These are phyloP conservation scores for Bathynomus jamesi DNA, from an alignment of 1,140 invertebrate species.

Conservation along the genomic window DNA sequence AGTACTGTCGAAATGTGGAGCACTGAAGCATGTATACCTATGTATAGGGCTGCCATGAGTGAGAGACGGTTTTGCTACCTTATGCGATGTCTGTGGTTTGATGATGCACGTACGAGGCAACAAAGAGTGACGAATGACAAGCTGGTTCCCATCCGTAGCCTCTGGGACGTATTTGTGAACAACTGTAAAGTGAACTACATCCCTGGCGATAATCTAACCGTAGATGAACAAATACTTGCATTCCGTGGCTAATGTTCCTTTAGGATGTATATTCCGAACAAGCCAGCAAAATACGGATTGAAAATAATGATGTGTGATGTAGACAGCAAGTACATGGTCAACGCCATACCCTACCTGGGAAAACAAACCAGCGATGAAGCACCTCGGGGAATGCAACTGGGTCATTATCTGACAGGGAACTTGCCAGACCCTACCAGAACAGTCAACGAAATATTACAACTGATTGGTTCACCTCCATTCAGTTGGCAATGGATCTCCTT, in stretches of 20 bases:
- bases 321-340: background rate
- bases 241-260: background rate
- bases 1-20: too few relatives aligned
- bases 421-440: too few relatives aligned
- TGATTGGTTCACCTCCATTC: too few relatives aligned
- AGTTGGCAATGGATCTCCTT: too few relatives aligned
- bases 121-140: too few relatives aligned
- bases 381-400: background rate
- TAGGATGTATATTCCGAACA: slow-evolving; percentile 5
- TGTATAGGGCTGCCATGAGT: too few relatives aligned
- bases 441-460: too few relatives aligned
- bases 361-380: too few relatives aligned
- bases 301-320: background rate
- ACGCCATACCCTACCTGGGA: too few relatives aligned
- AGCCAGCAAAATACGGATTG: background rate
- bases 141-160: too few relatives aligned
- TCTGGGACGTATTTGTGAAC: background rate
- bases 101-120: background rate
- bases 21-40: background rate
- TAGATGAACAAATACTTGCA: background rate
- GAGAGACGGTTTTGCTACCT: background rate
- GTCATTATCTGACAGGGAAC: slow-evolving; percentile 4
- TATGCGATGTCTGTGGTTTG: background rate
- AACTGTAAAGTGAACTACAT: background rate
- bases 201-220: too few relatives aligned